These are phyloP conservation scores for Phalacrocorax pelagicus DNA, from an alignment of 2,113 vertebrate genomes.

Conservation along the genomic window DNA sequence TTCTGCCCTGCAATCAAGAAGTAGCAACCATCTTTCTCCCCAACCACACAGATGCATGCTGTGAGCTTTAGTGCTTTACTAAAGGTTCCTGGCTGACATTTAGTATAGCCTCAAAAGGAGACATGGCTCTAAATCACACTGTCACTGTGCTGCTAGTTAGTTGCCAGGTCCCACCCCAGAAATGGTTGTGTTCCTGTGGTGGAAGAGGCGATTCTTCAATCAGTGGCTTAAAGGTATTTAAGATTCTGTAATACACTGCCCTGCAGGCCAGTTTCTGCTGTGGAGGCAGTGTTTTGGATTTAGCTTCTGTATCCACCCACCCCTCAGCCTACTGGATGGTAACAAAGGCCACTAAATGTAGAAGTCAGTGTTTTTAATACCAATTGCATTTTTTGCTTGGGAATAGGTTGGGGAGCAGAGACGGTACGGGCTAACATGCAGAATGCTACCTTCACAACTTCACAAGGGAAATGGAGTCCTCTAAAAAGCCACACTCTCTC, in stretches of 20 bases:
- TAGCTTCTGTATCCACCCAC: background rate
- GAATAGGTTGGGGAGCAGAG: background rate
- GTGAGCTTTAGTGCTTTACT: background rate
- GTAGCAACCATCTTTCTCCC: background rate
- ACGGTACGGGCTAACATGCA: background rate
- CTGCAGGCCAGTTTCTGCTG: background rate
- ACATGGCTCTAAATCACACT: background rate
- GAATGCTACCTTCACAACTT: too few relatives aligned
- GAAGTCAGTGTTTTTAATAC: background rate
- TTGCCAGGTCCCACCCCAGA: background rate
- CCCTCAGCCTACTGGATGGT: background rate
- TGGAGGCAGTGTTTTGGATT: background rate
- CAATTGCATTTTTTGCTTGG: fast-evolving
- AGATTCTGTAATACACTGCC: background rate
- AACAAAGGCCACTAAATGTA: background rate
- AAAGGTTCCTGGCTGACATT: background rate
- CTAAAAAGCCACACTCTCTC: fast-evolving
- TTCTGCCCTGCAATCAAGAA: background rate
- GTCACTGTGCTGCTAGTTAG: background rate
- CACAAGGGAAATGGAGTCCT: background rate
- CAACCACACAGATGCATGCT: too few relatives aligned
- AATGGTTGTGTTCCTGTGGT: background rate
- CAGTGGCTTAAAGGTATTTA: background rate
- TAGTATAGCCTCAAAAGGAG: background rate
- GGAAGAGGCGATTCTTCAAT: background rate